These are phyloP conservation scores for Bradysia coprophila DNA, from an alignment of 1,140 invertebrate species.

Conservation along the genomic window DNA sequence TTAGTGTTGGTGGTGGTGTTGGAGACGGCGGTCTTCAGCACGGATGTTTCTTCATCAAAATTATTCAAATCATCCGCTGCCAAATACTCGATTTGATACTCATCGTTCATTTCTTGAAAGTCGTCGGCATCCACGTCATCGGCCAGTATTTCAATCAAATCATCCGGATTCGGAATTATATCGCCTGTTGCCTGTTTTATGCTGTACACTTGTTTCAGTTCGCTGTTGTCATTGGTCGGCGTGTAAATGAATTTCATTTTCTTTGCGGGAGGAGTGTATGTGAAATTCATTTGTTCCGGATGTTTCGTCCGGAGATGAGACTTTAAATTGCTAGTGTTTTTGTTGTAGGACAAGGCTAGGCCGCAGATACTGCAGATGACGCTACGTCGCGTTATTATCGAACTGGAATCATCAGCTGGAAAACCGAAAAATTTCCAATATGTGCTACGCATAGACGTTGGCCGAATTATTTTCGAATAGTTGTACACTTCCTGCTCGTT, in stretches of 20 bases:
- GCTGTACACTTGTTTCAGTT: no score
- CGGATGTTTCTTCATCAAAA: no score
- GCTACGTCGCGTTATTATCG: constrained; percentile 39
- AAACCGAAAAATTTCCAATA: constrained; percentile 48
- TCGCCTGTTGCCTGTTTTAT: no score
- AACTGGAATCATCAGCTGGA: constrained; percentile 36
- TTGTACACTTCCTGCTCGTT: no score
- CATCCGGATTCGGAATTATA: neutral
- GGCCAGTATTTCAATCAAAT: neutral
- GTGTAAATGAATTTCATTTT: neutral
- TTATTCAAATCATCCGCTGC: no score
- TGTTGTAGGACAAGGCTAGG: constrained; percentile 38
- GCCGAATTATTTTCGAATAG: constrained; percentile 11
- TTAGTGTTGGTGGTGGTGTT: no score
- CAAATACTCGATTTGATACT: no score
- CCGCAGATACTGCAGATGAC: constrained; percentile 41
- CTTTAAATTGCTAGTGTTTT: constrained; percentile 39
- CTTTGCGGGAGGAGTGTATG: no score
- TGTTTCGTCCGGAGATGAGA: constrained; percentile 43
- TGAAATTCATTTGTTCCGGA: constrained; percentile 24
- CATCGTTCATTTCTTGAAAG: neutral
- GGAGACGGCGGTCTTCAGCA: no score
- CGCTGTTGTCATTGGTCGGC: no score
- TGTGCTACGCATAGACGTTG: constrained; percentile 37
- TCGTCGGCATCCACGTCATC: neutral